A percentile compares a stretch with the other conserved stretches of the same genome.
Conservation (phyloP, 2,113 vertebrate genomes). For the Gavialis gangeticus region DNA sequence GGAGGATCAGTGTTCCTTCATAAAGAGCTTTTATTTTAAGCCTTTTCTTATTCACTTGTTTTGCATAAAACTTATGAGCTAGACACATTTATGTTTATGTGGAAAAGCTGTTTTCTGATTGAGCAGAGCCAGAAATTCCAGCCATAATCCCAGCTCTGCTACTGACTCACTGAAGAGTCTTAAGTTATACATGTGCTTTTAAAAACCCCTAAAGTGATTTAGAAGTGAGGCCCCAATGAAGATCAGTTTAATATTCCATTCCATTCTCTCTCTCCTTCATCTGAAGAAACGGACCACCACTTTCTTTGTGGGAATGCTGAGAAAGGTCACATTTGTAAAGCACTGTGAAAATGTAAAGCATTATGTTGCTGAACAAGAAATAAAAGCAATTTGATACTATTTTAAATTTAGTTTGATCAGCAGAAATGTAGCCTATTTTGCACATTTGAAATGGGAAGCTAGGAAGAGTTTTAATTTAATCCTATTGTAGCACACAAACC, state of each 20-base stretch:
- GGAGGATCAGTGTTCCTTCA: not conserved
- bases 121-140: not conserved
- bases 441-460: not conserved
- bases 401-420: not conserved
- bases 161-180: not conserved
- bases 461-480: not conserved
- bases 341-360: not conserved
- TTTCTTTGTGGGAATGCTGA: not conserved
- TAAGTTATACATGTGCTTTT: not conserved
- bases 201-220: not conserved
- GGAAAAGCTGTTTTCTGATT: not conserved
- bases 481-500: not conserved
- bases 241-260: not conserved
- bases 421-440: not conserved
- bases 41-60: not conserved
- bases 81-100: not conserved
- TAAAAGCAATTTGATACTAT: not conserved
- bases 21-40: not conserved
- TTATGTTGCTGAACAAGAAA: rapidly evolving
- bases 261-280: not conserved
- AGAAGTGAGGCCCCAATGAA: not conserved
- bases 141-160: not conserved
- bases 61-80: not conserved
- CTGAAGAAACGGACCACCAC: not conserved
- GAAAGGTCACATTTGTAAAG: not conserved